Evolutionary conservation across 2,888 invertebrate genomes (phyloP).

Genomic region (Spicauda simplicius): DNA sequence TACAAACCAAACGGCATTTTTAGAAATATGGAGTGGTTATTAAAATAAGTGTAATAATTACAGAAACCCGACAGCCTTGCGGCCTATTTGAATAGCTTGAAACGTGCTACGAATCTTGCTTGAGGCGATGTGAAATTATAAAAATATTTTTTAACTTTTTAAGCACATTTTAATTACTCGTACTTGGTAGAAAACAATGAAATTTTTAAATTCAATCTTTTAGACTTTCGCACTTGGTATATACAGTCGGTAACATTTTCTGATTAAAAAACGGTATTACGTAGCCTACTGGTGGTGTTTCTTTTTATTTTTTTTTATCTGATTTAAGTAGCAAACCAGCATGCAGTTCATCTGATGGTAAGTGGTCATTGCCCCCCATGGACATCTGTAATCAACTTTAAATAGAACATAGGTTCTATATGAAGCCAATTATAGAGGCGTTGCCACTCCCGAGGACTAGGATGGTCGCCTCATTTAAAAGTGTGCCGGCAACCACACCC

Average conservation of each 20-base stretch:
- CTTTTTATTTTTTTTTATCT: no score
- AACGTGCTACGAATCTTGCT: slow-evolving; percentile 27
- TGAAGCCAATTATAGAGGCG: no score
- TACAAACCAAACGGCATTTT: slow-evolving; percentile 20
- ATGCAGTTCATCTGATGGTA: no score
- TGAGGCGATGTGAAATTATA: slow-evolving; percentile 27
- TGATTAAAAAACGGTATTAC: neutral
- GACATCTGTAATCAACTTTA: no score
- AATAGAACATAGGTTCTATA: no score
- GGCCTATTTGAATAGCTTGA: slow-evolving; percentile 29
- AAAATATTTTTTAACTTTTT: slow-evolving; percentile 1
- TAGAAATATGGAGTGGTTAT: slow-evolving; percentile 31
- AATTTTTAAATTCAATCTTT: neutral
- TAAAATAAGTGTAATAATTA: slow-evolving; percentile 36
- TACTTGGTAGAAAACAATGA: neutral
- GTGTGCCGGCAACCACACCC: no score
- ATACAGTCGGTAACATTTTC: neutral
- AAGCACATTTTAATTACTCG: slow-evolving; percentile 2
- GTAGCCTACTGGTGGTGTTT: neutral
- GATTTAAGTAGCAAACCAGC: no score
- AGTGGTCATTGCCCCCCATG: no score
- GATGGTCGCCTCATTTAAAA: no score
- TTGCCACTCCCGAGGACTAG: no score
- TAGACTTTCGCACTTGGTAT: neutral
- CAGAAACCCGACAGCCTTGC: slow-evolving; percentile 25